These are phyloP conservation scores for Quadroppia sp. DNA, from an alignment of 2,888 invertebrate species.

Conservation along the genomic window DNA sequence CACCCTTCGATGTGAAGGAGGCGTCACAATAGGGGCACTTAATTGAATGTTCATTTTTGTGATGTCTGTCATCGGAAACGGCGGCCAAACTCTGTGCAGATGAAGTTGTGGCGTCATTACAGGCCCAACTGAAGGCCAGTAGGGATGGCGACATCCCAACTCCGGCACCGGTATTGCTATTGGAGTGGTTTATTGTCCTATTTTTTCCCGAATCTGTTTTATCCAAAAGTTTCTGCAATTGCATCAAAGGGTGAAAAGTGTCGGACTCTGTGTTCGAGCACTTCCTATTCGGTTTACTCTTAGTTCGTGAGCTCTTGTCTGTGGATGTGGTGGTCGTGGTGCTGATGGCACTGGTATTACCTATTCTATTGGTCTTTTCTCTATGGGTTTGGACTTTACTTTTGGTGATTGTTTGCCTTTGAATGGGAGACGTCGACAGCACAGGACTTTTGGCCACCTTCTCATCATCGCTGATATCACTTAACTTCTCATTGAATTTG, in stretches of 20 bases:
- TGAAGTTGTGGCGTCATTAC: conserved; percentile 67
- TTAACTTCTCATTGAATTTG: conserved; percentile 26
- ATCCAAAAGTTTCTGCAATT: conserved; percentile 90
- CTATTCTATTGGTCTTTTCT: neutral
- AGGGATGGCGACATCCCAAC: conserved; percentile 54
- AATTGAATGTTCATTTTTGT: conserved; percentile 59
- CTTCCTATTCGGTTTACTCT: conserved; percentile 7
- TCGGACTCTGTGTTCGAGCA: neutral
- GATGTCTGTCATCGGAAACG: conserved; percentile 11
- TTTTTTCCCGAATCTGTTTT: conserved; percentile 68
- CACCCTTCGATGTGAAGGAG: conserved; percentile 92
- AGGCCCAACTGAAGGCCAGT: conserved; percentile 88
- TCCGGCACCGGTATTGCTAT: neutral
- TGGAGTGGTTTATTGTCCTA: conserved; percentile 42
- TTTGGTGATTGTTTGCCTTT: conserved; percentile 29
- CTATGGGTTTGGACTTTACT: neutral
- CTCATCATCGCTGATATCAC: conserved; percentile 23
- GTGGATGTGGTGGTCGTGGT: neutral
- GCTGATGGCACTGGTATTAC: neutral
- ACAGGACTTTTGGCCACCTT: neutral
- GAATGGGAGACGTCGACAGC: conserved; percentile 24
- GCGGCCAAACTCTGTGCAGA: conserved; percentile 50
- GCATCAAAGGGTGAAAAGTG: conserved; percentile 74
- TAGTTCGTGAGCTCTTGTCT: neutral
- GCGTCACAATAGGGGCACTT: conserved; percentile 94